Evolutionary conservation across 2,888 invertebrate species (phyloP).

Genomic region (Xestia xanthographa): DNA sequence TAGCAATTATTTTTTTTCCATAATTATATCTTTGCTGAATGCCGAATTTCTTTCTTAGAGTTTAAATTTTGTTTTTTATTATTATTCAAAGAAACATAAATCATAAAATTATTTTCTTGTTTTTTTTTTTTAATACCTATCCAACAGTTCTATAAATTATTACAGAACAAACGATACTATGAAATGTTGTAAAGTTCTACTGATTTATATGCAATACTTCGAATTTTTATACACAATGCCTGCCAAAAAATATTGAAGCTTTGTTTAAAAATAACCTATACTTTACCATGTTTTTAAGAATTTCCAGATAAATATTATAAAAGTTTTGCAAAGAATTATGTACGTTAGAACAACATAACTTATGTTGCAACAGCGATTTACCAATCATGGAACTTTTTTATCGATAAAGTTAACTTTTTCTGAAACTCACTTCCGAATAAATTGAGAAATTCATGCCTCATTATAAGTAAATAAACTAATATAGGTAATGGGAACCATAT

Average conservation of each 20-base stretch:
- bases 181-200: not conserved
- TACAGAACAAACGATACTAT: not conserved
- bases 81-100: slow-evolving; percentile 88
- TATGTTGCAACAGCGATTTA: not conserved
- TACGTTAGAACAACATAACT: not conserved
- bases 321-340: slow-evolving; percentile 1
- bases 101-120: slow-evolving; percentile 70
- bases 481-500: slow-evolving; percentile 56
- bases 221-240: not conserved
- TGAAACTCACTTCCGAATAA: not conserved
- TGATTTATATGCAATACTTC: not conserved
- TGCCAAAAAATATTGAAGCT: not conserved
- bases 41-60: slow-evolving; percentile 87
- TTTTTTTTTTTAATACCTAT: slow-evolving; percentile 67
- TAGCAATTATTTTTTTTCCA: slow-evolving; percentile 81
- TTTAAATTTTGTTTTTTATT: slow-evolving; percentile 89
- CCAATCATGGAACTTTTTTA: slow-evolving; percentile 2
- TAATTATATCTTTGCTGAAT: slow-evolving; percentile 81
- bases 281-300: too few species aligned
- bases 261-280: not conserved
- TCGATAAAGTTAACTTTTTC: slow-evolving; percentile 3
- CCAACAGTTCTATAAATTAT: not conserved
- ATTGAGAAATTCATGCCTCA: slow-evolving; percentile 17
- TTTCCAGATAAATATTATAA: not conserved
- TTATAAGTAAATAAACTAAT: slow-evolving; percentile 42